Percentiles rank a stretch among this genome's conserved stretches.
These are phyloP conservation scores for Notothenia rossii DNA, from an alignment of 2,113 vertebrate genomes.

Conservation along the genomic window DNA sequence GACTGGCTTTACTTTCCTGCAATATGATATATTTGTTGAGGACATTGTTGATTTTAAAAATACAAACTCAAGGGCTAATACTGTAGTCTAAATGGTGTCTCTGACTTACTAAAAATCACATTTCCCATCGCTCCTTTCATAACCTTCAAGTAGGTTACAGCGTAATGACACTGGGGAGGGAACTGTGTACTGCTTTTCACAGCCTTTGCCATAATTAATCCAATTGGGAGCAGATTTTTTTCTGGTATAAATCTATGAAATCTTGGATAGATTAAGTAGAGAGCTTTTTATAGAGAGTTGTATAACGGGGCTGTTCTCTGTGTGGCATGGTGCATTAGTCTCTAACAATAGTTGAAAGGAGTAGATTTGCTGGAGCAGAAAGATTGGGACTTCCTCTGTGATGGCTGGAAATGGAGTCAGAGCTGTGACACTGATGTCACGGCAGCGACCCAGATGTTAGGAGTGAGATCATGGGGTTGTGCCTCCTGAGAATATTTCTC, in stretches of 20 bases:
- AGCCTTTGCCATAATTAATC: slow-evolving; percentile 25
- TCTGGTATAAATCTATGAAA: slow-evolving; percentile 46
- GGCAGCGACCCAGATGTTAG: slow-evolving; percentile 3
- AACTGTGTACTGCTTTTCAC: not conserved
- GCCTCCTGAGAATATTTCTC: slow-evolving; percentile 54
- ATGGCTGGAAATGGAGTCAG: slow-evolving; percentile 39
- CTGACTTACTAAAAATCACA: not conserved
- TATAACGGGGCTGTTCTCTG: slow-evolving; percentile 41
- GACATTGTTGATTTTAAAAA: not conserved
- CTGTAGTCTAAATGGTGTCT: too few relatives aligned
- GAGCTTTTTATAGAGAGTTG: slow-evolving; percentile 57
- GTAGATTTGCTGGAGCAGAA: slow-evolving; percentile 54
- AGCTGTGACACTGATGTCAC: slow-evolving; percentile 32
- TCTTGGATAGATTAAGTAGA: slow-evolving; percentile 48
- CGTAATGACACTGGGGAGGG: not conserved
- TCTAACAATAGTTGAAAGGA: slow-evolving; percentile 58
- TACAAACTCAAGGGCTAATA: too few relatives aligned
- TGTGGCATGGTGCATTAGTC: slow-evolving; percentile 56
- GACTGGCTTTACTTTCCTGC: not conserved
- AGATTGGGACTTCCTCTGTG: slow-evolving; percentile 40
- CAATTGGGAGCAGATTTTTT: slow-evolving; percentile 16
- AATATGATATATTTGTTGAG: too few relatives aligned
- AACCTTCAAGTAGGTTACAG: not conserved
- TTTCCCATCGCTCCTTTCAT: not conserved
- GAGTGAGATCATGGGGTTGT: slow-evolving; percentile 43